These are phyloP conservation scores for Oedothorax gibbosus DNA, from an alignment of 1,140 invertebrate genomes.

Conservation along the genomic window DNA sequence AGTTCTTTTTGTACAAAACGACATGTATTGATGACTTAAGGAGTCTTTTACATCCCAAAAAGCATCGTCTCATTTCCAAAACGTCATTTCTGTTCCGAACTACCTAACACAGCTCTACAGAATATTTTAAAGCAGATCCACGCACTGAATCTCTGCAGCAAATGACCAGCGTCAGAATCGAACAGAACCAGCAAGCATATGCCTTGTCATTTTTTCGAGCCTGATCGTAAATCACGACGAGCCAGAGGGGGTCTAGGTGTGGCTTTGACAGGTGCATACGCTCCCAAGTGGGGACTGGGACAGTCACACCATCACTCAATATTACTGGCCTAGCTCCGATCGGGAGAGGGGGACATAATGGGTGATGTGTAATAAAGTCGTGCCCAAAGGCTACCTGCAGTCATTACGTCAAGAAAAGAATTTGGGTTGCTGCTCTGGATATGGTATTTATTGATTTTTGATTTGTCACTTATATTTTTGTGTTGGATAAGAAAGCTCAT, in stretches of 20 bases:
- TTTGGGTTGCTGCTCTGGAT: neutral
- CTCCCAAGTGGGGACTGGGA: conserved; percentile 37
- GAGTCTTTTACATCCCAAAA: no score
- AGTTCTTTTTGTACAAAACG: no score
- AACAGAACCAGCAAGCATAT: neutral
- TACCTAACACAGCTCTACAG: no score
- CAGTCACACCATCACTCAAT: conserved; percentile 42
- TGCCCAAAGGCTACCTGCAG: conserved; percentile 5
- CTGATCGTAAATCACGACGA: conserved; percentile 31
- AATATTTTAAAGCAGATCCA: no score
- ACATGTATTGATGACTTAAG: no score
- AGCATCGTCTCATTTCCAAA: no score
- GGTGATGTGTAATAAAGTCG: conserved; percentile 21
- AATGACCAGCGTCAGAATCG: no score
- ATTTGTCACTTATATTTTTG: neutral
- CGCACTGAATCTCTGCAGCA: no score
- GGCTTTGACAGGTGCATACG: conserved; percentile 49
- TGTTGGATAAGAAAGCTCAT: no score
- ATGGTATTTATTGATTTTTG: conserved; percentile 12
- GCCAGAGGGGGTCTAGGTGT: conserved; percentile 48
- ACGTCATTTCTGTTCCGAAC: no score
- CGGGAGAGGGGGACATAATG: conserved; percentile 1
- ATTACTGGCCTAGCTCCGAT: neutral
- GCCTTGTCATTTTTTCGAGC: conserved; percentile 10
- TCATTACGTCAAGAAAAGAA: conserved; percentile 17